Percentiles rank a stretch among this genome's conserved stretches.
Conservation (phyloP, 2,113 vertebrate genomes). For the Rana temporaria region DNA sequence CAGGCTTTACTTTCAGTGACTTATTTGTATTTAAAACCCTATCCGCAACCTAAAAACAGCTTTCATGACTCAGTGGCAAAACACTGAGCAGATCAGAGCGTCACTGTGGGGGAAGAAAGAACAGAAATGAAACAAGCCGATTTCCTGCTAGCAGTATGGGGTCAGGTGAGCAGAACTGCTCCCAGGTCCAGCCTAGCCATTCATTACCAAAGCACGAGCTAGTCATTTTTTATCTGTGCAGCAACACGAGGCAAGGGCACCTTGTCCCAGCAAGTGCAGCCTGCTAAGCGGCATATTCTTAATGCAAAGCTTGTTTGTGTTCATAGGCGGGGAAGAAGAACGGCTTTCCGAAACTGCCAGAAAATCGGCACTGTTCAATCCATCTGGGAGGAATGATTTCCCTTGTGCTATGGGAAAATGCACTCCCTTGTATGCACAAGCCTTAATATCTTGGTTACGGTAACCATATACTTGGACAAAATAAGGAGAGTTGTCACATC, state of each 20-base stretch:
- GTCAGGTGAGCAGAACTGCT: conserved; percentile 25
- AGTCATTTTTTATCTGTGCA: conserved; percentile 55
- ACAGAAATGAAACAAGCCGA: not conserved
- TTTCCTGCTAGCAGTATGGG: not conserved
- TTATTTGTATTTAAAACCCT: no score
- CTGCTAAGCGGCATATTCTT: conserved; percentile 12
- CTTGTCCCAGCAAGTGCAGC: conserved; percentile 41
- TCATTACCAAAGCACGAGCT: conserved; percentile 17
- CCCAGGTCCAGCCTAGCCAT: not conserved
- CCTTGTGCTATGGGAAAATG: conserved; percentile 16
- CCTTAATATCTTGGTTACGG: conserved; percentile 55
- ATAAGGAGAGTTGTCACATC: conserved; percentile 9
- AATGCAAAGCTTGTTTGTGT: conserved; percentile 38
- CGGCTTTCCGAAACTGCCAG: not conserved
- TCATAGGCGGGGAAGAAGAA: conserved; percentile 58
- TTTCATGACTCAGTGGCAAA: not conserved
- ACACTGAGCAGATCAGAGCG: not conserved
- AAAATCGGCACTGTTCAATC: not conserved
- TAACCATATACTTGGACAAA: conserved; percentile 52
- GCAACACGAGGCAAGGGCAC: conserved; percentile 42
- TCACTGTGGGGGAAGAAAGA: not conserved
- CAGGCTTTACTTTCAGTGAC: no score
- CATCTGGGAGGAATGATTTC: conserved; percentile 4
- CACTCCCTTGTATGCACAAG: conserved; percentile 50
- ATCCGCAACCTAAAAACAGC: not conserved